Percentiles rank a stretch among this genome's conserved stretches.
These are phyloP conservation scores for Periplaneta americana DNA, from an alignment of 1,140 invertebrate species.

Conservation along the genomic window DNA sequence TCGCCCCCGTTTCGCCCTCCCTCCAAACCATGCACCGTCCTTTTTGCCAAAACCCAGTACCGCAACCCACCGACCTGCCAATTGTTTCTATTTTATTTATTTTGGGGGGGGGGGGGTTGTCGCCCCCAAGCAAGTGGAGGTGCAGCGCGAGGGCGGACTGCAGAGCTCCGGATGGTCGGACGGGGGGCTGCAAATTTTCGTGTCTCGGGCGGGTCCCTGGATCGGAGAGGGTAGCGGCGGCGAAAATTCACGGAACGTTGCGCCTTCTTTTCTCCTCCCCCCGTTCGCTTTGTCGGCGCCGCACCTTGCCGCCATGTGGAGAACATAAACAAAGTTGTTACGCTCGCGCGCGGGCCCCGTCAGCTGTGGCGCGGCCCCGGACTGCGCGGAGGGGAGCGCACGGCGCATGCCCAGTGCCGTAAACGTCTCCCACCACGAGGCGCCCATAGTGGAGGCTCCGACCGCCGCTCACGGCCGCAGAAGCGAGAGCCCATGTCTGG, in stretches of 20 bases:
- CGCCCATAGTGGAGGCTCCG: not conserved
- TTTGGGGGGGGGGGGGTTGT: not conserved
- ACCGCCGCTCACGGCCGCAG: not conserved
- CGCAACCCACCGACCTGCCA: not conserved
- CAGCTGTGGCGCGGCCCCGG: not conserved
- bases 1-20: not conserved
- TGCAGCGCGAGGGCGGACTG: not conserved
- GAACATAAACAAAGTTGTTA: constrained; percentile 15
- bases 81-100: not conserved
- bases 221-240: not conserved
- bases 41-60: not conserved
- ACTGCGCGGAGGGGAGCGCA: not conserved
- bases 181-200: not conserved
- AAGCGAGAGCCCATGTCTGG: constrained; percentile 21
- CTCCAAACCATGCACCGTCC: not conserved
- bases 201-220: not conserved
- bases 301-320: constrained; percentile 14
- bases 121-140: not conserved
- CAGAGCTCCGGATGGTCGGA: not conserved
- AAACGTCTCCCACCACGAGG: not conserved
- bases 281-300: constrained; percentile 9
- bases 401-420: constrained; percentile 2
- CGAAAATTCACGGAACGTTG: constrained; percentile 14
- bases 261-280: constrained; percentile 3
- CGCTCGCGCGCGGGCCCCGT: not conserved